Conservation (phyloP, 2,113 vertebrate genomes). For the Tyrannus savana region DNA sequence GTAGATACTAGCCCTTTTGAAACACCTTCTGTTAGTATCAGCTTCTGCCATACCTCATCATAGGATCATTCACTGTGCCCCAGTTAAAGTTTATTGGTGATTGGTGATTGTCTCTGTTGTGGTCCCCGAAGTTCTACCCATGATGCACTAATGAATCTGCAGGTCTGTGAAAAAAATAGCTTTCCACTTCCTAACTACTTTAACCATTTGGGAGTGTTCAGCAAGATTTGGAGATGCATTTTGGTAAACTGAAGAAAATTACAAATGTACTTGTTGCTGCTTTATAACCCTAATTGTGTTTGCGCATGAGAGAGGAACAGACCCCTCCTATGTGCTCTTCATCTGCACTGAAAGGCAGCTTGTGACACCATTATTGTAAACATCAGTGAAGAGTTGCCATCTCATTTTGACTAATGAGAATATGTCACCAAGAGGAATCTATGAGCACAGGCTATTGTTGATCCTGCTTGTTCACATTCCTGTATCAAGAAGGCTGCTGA, state of each 20-base stretch:
- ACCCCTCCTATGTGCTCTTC: not conserved
- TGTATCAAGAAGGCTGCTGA: conserved; percentile 16
- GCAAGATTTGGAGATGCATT: not conserved
- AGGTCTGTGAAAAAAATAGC: not conserved
- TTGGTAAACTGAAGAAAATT: not conserved
- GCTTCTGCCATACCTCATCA: not conserved
- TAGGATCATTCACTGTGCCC: not conserved
- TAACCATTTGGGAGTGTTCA: not conserved
- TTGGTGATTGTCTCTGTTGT: not conserved
- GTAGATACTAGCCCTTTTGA: not conserved
- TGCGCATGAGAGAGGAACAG: not conserved
- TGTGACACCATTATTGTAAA: conserved; percentile 7
- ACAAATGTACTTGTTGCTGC: not conserved
- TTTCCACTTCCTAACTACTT: not conserved
- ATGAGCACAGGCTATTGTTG: not conserved
- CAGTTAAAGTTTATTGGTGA: not conserved
- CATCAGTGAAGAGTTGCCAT: not conserved
- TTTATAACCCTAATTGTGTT: not conserved
- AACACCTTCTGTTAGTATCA: not conserved
- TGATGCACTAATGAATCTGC: not conserved
- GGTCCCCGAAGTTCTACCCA: not conserved
- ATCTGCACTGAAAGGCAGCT: not conserved
- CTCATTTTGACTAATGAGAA: not conserved
- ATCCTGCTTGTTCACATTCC: not conserved
- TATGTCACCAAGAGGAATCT: not conserved